Evolutionary conservation across 2,113 vertebrate species (phyloP).

Genomic region (Mobula hypostoma): DNA sequence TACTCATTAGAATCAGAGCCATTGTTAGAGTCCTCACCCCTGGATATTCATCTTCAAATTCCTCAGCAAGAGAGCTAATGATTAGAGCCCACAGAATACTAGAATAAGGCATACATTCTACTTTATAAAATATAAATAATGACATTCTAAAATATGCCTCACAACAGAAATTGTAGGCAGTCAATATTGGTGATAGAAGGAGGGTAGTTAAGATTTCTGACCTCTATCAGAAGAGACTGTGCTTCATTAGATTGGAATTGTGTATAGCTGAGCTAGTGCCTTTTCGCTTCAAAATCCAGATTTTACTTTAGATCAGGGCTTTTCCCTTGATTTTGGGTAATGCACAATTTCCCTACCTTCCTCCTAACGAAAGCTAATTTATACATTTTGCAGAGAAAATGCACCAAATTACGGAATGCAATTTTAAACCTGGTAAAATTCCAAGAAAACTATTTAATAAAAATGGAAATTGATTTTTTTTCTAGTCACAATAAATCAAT

Average conservation of each 20-base stretch:
- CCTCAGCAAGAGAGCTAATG: background rate
- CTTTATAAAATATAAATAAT: background rate
- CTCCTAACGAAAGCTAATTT: background rate
- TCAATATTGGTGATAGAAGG: no score
- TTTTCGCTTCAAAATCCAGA: background rate
- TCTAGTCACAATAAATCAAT: conserved; percentile 10
- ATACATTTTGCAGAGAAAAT: conserved; percentile 1
- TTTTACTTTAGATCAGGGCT: background rate
- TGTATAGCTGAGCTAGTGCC: background rate
- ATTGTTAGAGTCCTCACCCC: background rate
- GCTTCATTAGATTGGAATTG: background rate
- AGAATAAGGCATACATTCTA: background rate
- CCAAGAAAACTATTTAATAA: background rate
- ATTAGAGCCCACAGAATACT: background rate
- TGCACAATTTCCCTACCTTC: background rate
- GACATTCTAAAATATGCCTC: background rate
- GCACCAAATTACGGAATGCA: background rate
- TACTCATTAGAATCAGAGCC: background rate
- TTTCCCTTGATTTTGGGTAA: background rate
- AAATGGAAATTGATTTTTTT: background rate
- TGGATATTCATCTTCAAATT: background rate
- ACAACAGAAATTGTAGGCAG: background rate
- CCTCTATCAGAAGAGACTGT: background rate
- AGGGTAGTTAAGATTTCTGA: background rate
- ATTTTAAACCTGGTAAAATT: conserved; percentile 6